These are phyloP conservation scores for Scylla paramamosain DNA, from an alignment of 1,140 invertebrate genomes.

Conservation along the genomic window DNA sequence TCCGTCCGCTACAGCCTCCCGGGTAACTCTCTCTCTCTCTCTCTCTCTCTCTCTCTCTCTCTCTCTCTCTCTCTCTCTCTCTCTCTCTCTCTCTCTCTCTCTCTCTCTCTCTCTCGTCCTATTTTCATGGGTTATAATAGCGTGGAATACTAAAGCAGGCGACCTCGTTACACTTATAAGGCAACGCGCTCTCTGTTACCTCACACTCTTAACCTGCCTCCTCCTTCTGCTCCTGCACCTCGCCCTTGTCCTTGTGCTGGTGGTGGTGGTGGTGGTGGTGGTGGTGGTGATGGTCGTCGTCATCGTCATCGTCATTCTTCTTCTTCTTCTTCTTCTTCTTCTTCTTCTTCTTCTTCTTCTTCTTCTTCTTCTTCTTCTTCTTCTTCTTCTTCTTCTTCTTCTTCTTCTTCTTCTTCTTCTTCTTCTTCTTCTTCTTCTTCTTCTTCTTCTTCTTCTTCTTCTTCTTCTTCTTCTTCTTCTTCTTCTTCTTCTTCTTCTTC, in stretches of 20 bases:
- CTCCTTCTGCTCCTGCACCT: not conserved
- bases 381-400: not conserved
- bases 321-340: conserved; percentile 1
- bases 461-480: conserved; percentile 15
- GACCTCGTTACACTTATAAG: no score
- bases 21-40: no score
- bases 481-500: not conserved
- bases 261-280: not conserved
- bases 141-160: no score
- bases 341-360: not conserved
- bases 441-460: not conserved
- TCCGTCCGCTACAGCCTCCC: no score
- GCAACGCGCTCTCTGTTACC: not conserved
- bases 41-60: no score
- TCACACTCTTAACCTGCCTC: not conserved
- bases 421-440: not conserved
- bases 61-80: no score
- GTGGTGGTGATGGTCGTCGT: not conserved
- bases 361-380: conserved; percentile 25
- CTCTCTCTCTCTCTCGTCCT: no score
- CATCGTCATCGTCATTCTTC: not conserved
- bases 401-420: not conserved
- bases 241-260: not conserved
- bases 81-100: no score
- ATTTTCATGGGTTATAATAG: no score